Base-by-base conservation (phyloP, 2,888 invertebrate species). In the Fragum whitleyi region DNA sequence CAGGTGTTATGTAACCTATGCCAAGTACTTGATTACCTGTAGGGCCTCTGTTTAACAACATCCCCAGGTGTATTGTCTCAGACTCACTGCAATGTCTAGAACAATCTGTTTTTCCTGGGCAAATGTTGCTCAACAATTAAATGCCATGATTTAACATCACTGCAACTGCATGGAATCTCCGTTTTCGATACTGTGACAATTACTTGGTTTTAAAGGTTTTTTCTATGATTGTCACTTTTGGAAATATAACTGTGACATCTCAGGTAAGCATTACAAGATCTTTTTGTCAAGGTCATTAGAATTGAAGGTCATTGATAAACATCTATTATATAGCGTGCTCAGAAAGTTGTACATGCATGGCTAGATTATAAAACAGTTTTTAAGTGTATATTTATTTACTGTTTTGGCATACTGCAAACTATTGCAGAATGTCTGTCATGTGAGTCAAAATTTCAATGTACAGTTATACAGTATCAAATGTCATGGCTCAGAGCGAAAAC, bases 101-200 rank as follows among this genome's bases (percentile, higher is more conserved):
- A 26, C 59, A 26, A 59, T 28, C 53, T 26, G 21, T 28, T 16
- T 61, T 61, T 32, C 65, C 65, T 65, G 65, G 65, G 65, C 21
- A 65, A 42, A 19, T 47, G 2, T n/a, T 47, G 47, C 19, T 14
- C 19, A 9, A 14, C 3, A 47, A 47, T n/a, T 9, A 47, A 47
- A 47, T 47, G 47, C 5, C n/a, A n/a, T n/a, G n/a, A 47, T 19
- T 47, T 47, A 47, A 47, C 47, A 47, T 47, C 2, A 42, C 23
- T 42, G 65, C 42, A 65, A 39, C 23, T 39, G 39, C 65, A 65
- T 65, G 65, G 65, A 42, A 65, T n/a, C 29, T 47, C 65, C 65
- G 65, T 65, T 65, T 65, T 65, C 65, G 65, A 21, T 65, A 23
- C 32, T n/a, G 36, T 32, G 61, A 61, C 61, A 61, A 2, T 57